phyloP scores from a whole-genome alignment of 2,797 vertebrate genomes.

The Onychomys torridus region DNA sequence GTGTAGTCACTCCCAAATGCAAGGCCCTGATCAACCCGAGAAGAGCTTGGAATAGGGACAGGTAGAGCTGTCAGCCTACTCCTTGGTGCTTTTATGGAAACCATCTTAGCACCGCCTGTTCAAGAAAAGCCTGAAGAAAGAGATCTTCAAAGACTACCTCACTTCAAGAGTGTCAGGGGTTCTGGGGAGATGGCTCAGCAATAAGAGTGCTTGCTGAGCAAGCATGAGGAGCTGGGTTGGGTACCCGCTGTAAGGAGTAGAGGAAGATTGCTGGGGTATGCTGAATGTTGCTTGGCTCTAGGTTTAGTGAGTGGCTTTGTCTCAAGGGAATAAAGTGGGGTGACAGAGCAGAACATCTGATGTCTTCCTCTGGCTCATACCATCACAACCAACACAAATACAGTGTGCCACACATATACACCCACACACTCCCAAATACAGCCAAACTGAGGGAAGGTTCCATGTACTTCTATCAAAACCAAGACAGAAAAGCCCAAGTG shows the following conservation, averaged over 20 bases:
- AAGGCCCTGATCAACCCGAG: background rate
- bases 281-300: background rate
- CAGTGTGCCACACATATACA: background rate
- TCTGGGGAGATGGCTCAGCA: background rate
- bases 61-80: background rate
- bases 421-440: background rate
- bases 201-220: background rate
- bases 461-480: background rate
- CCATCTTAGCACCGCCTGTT: background rate
- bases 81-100: background rate
- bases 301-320: background rate
- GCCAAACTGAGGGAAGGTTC: background rate
- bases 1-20: background rate
- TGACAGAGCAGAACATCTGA: background rate
- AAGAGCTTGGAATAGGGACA: background rate
- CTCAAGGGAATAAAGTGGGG: background rate
- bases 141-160: conserved; percentile 4
- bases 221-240: background rate
- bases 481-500: background rate
- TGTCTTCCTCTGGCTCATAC: background rate
- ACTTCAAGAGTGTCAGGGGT: background rate
- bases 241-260: background rate
- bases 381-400: background rate
- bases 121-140: background rate
- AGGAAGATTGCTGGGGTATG: background rate